phyloP scores from a whole-genome alignment of 1,140 invertebrate genomes.

The Triops cancriformis region DNA sequence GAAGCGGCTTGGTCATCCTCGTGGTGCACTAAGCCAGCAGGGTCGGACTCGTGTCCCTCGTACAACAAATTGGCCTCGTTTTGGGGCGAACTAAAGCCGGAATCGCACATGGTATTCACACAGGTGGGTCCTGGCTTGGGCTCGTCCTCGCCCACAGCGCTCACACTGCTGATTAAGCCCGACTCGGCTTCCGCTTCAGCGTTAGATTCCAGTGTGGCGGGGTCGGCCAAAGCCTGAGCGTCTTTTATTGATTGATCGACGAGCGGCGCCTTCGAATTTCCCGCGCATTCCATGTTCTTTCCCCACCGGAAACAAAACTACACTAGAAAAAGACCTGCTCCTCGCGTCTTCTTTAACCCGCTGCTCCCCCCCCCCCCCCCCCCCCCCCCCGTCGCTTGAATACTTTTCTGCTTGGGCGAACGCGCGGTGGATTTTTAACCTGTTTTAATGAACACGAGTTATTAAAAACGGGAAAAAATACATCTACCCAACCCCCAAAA shows the following conservation, averaged over 20 bases:
- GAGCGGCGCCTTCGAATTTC: background rate
- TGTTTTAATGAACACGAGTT: too few species aligned
- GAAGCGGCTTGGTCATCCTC: background rate
- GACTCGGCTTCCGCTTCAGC: background rate
- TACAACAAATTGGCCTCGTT: background rate
- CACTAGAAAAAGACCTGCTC: background rate
- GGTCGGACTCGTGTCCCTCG: background rate
- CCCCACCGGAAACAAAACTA: too few species aligned
- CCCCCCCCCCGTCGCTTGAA: too few species aligned
- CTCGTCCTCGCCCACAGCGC: background rate
- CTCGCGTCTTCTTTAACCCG: background rate
- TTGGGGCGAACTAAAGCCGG: background rate
- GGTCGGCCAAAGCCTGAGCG: background rate
- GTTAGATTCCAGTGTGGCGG: background rate
- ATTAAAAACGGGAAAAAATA: too few species aligned
- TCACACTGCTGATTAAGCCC: constrained; percentile 9
- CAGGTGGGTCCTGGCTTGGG: background rate
- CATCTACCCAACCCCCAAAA: too few species aligned
- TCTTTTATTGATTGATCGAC: background rate
- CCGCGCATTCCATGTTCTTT: background rate
- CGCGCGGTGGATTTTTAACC: too few species aligned
- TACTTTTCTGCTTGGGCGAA: too few species aligned
- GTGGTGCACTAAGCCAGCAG: background rate
- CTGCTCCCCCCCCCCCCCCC: too few species aligned
- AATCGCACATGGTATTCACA: constrained; percentile 6